Conservation (phyloP, 2,797 vertebrate species). For the Lophotriccus pileatus region DNA sequence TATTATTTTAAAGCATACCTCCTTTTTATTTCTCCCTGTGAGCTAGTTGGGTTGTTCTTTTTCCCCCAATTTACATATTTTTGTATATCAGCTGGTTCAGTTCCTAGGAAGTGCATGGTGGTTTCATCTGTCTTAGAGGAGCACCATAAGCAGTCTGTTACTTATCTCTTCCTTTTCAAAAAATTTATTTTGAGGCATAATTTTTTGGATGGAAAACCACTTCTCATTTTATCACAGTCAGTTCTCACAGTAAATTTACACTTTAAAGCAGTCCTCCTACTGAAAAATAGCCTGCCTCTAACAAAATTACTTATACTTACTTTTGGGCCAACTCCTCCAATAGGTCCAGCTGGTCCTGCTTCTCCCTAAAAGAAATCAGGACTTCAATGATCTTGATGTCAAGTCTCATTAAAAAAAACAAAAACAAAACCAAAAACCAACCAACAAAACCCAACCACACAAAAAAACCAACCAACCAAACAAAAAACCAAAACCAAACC, state of each 20-base stretch:
- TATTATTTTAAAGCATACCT: neutral
- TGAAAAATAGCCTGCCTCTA: neutral
- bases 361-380: conserved; percentile 84
- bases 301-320: conserved; percentile 77
- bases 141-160: neutral
- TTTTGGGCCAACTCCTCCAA: conserved; percentile 82
- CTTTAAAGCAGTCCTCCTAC: neutral
- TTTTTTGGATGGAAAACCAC: neutral
- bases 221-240: neutral
- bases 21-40: neutral
- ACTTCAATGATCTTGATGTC: neutral
- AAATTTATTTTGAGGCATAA: neutral
- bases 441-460: too few relatives aligned
- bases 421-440: too few relatives aligned
- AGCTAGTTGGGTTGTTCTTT: neutral
- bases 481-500: too few relatives aligned
- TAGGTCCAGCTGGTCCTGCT: conserved; percentile 87
- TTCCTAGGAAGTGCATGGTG: neutral
- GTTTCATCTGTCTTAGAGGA: neutral
- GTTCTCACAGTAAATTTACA: neutral
- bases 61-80: neutral
- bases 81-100: neutral
- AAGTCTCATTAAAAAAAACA: neutral
- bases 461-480: too few relatives aligned
- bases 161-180: neutral